Evolutionary conservation across 2,888 invertebrate species (phyloP), one percentile per base, ranked within the genome.

Genomic region (Sericinus montela): DNA sequence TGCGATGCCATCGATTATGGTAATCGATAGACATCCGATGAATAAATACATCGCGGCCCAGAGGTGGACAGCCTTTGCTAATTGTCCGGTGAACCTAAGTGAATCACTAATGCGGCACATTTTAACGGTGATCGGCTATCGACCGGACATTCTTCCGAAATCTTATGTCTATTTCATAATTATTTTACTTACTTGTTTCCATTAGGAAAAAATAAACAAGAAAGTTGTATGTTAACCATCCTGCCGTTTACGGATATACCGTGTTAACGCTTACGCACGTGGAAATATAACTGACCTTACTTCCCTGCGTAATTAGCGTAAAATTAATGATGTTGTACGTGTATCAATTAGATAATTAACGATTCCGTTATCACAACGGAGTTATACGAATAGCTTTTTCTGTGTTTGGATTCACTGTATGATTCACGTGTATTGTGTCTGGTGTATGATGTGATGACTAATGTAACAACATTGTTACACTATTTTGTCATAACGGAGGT

Each of bases 21-120:
- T 87, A 87, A 88, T 88, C 87, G 72, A 61, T 79, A 74, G 71
- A 84, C 87, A 86, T 84, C 84, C 85, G 87, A 86, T 87, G 86
- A 88, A 88, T 88, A 84, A 78, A 84, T 83, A 84, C 79, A 78
- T 67, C 73, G 74, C 67, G 69, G 72, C 77, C 74, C 76, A 83
- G 82, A 86, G 87, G 87, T 88, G 79, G 84, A 85, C 87, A 87
- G 85, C 87, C 87, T 87, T 84, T 83, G 81, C 87, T 88, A 88
- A 87, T 88, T 87, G 86, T 83, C 78, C 83, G 78, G 75, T 83
- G 82, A 82, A 84, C 85, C 68, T 82, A 70, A 67, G 72, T 84
- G 86, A 85, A 83, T 85, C 80, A 81, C 69, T 84, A 80, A 84
- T 80, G 72, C 62, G 70, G 62, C 65, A 74, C 67, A 69, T 72